phyloP scores from a whole-genome alignment of 2,797 vertebrate species.

The Champsocephalus esox region DNA sequence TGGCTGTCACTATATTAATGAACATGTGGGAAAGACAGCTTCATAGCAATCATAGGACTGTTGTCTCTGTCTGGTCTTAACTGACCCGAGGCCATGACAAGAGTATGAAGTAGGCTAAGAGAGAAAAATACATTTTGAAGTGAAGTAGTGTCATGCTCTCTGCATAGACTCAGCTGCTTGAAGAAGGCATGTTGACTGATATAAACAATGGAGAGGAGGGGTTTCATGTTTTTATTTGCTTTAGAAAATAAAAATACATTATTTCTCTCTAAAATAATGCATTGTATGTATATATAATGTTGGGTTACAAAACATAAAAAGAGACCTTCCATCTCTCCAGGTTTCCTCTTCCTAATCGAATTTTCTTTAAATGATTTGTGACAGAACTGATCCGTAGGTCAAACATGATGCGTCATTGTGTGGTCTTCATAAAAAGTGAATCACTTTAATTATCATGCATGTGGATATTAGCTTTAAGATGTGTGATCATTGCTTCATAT shows the following conservation, averaged over 20 bases:
- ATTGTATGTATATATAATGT: background rate
- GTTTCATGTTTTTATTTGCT: background rate
- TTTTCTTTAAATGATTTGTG: constrained; percentile 32
- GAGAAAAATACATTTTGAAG: background rate
- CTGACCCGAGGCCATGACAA: constrained; percentile 16
- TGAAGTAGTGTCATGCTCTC: constrained; percentile 1
- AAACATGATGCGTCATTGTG: constrained; percentile 51
- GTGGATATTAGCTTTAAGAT: constrained; percentile 70
- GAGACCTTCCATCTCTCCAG: constrained; percentile 7
- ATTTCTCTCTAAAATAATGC: background rate
- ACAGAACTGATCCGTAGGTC: constrained; percentile 36
- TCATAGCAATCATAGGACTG: constrained; percentile 5
- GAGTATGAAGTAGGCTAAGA: constrained; percentile 23
- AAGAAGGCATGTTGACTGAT: background rate
- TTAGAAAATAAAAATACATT: background rate
- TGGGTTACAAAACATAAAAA: constrained; percentile 19
- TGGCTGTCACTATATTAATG: background rate
- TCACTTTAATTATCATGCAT: constrained; percentile 65
- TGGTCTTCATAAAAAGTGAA: constrained; percentile 47
- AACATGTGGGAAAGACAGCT: constrained; percentile 18
- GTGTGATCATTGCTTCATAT: constrained; percentile 48
- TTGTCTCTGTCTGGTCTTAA: constrained; percentile 33
- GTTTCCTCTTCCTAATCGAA: constrained; percentile 45
- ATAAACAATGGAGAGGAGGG: background rate
- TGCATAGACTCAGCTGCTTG: constrained; percentile 7